phyloP scores from a whole-genome alignment of 2,797 vertebrate species.

The Tokudaia tokunoshimensis region DNA sequence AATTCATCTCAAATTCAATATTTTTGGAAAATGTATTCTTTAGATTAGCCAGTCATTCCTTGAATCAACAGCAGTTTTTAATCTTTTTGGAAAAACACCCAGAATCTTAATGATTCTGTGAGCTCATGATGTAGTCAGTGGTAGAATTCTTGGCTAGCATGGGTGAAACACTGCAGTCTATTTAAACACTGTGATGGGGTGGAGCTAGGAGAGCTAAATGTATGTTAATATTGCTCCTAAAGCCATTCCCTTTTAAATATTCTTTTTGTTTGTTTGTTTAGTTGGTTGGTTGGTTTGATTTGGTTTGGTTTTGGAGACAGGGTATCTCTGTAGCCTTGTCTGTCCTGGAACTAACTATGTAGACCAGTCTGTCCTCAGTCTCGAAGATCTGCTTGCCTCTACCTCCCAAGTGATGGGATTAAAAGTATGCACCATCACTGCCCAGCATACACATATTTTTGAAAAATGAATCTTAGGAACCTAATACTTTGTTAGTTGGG shows the following conservation, averaged over 20 bases:
- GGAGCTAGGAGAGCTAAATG: not conserved
- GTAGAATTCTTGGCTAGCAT: not conserved
- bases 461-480: not conserved
- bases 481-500: not conserved
- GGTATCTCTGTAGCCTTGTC: not conserved
- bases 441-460: not conserved
- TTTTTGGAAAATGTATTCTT: conserved; percentile 36
- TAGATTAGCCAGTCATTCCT: not conserved
- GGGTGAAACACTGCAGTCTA: not conserved
- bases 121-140: not conserved
- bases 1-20: conserved; percentile 9
- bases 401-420: not conserved
- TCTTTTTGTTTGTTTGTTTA: no score
- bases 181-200: not conserved
- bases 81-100: conserved; percentile 36
- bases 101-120: conserved; percentile 58
- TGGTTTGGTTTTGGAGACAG: not conserved
- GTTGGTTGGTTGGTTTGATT: no score
- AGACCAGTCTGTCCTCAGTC: not conserved
- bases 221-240: not conserved
- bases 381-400: not conserved
- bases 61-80: conserved; percentile 50
- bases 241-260: not conserved
- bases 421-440: not conserved
- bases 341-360: not conserved